phyloP scores from a whole-genome alignment of 2,113 vertebrate species.

The Sebastes schlegelii region DNA sequence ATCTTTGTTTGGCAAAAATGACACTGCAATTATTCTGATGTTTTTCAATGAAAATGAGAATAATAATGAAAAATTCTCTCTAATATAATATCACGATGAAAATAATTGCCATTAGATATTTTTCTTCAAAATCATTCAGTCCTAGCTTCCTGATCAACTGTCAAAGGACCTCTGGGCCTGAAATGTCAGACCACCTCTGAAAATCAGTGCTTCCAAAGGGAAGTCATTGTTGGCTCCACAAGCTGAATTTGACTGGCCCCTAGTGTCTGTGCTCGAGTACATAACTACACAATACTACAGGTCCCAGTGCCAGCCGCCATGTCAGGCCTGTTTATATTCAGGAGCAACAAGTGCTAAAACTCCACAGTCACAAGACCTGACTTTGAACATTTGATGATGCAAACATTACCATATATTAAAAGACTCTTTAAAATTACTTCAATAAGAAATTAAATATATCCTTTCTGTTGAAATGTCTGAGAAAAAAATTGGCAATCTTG shows the following conservation, averaged over 20 bases:
- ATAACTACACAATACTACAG: constrained; percentile 5
- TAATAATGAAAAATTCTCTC: too few relatives aligned
- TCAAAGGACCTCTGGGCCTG: not conserved
- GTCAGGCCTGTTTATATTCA: not conserved
- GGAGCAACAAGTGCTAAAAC: not conserved
- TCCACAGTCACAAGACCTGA: not conserved
- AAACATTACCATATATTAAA: not conserved
- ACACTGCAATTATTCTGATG: too few relatives aligned
- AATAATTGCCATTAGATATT: too few relatives aligned
- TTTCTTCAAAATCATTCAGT: too few relatives aligned
- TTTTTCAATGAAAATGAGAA: too few relatives aligned
- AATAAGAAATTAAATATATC: not conserved
- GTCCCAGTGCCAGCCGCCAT: not conserved
- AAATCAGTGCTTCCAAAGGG: not conserved
- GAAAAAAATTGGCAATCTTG: not conserved
- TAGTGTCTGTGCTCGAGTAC: constrained; percentile 16
- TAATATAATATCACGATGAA: too few relatives aligned
- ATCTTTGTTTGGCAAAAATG: too few relatives aligned
- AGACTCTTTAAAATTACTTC: not conserved
- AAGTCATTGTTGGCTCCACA: not conserved
- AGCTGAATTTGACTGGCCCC: constrained; percentile 36
- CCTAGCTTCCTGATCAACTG: not conserved
- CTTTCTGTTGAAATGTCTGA: not conserved
- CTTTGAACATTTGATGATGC: not conserved
- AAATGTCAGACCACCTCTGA: not conserved